Conservation (phyloP, 2,113 vertebrate genomes). For the Crotalus viridis region DNA sequence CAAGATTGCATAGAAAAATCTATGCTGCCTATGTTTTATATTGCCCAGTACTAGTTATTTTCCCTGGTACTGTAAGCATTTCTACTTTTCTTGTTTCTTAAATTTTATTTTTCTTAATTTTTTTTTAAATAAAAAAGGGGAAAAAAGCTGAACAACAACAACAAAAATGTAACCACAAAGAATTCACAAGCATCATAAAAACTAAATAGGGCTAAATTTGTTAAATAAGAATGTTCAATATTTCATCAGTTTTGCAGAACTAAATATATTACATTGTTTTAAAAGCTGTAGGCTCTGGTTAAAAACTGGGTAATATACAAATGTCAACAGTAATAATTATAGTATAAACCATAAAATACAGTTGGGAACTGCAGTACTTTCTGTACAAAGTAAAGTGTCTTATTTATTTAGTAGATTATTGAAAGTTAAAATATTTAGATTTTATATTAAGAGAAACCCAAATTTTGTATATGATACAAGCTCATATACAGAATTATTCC, state of each 20-base stretch:
- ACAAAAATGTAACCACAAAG: neutral
- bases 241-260: neutral
- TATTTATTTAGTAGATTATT: neutral
- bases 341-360: neutral
- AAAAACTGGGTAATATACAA: neutral
- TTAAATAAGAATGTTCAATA: neutral
- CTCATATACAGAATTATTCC: neutral
- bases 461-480: neutral
- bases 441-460: neutral
- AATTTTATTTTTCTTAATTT: neutral
- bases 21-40: neutral
- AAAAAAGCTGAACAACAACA: neutral
- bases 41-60: neutral
- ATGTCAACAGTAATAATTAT: neutral
- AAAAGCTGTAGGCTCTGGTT: neutral
- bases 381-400: neutral
- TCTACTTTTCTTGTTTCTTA: neutral
- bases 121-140: neutral
- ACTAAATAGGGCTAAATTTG: neutral
- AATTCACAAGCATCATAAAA: neutral
- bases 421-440: neutral
- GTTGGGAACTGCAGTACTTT: neutral
- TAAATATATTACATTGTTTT: neutral
- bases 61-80: neutral
- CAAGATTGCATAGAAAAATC: neutral